Evolutionary conservation across 1,140 invertebrate genomes (phyloP), one percentile per base, ranked within the genome.

Genomic region (Copidosoma floridanum): DNA sequence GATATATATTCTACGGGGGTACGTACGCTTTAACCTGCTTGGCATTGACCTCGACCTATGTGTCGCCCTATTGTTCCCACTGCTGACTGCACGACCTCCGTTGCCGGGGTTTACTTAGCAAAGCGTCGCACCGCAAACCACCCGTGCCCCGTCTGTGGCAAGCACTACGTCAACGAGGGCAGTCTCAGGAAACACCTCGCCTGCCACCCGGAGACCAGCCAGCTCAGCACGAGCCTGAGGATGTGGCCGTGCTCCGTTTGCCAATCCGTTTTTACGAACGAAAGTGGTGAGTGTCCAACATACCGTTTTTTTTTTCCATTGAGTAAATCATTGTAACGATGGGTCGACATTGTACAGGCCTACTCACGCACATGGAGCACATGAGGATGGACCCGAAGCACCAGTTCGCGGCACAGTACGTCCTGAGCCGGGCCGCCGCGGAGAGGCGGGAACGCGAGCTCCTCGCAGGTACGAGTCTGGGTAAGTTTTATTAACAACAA

Each of bases 341-440:
- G n/a, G n/a, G n/a, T n/a, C n/a, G n/a, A n/a, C n/a, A n/a, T n/a
- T n/a, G n/a, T n/a, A 26, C 58, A 95, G 94, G 93, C 75, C 83
- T 96, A 23, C 83, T 96, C 52, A 91, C 89, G 61, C 94, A 96
- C 75, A 95, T 96, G 93, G 94, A 96, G 73, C 92, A 95, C 72
- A 95, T 95, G 94, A 86, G 93, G 70, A 95, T 95, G 92, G 93
- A 96, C 79, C 93, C 93, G 2, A 96, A 95, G 79, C 93, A 95
- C 84, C 93, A 95, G 75, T 95, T 95, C 73, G 93, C 93, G 29
- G 93, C 94, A 23, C 93, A 96, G 74, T 95, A 95, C 75, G 92
- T 95, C 20, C 83, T 95, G 51, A 94, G 91, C 61, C 82, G 93
- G 67, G 93, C 93, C 8, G 93, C 93, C 6, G 93, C 93, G 21